These are phyloP conservation scores for Urophycis tenuis DNA, from an alignment of 2,797 vertebrate genomes.

Conservation along the genomic window DNA sequence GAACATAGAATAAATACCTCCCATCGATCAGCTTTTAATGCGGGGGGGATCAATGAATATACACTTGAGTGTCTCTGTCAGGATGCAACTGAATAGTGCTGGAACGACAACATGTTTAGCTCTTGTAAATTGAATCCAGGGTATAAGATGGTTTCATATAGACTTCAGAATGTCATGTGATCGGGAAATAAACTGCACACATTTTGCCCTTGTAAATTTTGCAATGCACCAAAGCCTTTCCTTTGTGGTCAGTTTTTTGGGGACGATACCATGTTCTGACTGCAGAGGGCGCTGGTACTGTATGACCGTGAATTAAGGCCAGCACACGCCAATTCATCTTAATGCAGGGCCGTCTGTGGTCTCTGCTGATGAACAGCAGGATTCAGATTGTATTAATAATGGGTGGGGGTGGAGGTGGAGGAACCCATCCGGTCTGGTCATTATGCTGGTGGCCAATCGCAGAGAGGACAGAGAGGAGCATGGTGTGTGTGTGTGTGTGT, in stretches of 20 bases:
- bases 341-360: background rate
- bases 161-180: background rate
- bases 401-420: background rate
- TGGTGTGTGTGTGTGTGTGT: constrained; percentile 25
- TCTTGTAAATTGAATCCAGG: background rate
- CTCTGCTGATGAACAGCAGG: background rate
- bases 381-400: background rate
- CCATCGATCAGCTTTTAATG: background rate
- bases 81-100: background rate
- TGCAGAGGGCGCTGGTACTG: constrained; percentile 52
- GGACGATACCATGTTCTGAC: constrained; percentile 25
- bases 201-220: background rate
- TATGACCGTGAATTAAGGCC: background rate
- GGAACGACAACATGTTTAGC: background rate
- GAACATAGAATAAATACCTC: background rate
- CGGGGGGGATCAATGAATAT: too few species aligned
- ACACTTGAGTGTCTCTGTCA: background rate
- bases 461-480: constrained; percentile 15
- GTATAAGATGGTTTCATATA: background rate
- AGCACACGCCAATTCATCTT: background rate
- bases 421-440: constrained; percentile 56
- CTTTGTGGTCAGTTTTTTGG: background rate
- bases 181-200: background rate
- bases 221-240: background rate
- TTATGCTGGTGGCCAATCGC: constrained; percentile 57